These are phyloP conservation scores for Antheraea yamamai DNA, from an alignment of 2,888 invertebrate species.

Conservation along the genomic window DNA sequence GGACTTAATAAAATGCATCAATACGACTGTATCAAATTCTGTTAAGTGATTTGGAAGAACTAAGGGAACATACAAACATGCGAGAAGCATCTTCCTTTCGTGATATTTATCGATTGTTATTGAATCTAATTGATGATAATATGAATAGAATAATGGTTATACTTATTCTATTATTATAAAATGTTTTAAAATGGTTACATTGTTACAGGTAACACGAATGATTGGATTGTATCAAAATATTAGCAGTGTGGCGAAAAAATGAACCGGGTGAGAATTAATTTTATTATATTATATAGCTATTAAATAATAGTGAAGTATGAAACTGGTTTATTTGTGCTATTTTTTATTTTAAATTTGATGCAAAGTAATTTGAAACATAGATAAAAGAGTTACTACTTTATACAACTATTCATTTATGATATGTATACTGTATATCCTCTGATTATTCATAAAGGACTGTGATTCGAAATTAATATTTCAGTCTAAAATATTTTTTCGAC, in stretches of 20 bases:
- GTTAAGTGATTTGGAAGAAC: too few species aligned
- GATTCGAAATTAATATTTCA: not conserved
- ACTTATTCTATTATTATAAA: conserved; percentile 23
- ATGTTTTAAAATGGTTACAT: conserved; percentile 27
- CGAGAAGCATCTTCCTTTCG: too few species aligned
- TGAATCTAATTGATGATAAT: too few species aligned
- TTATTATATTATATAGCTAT: not conserved
- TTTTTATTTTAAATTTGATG: not conserved
- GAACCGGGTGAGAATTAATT: conserved; percentile 60
- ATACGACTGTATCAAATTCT: too few species aligned
- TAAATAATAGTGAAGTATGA: not conserved
- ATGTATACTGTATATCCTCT: too few species aligned
- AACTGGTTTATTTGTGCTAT: not conserved
- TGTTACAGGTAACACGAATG: conserved; percentile 67
- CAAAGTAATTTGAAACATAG: not conserved
- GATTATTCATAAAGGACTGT: too few species aligned
- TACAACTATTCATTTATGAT: not conserved
- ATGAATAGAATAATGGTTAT: conserved; percentile 24
- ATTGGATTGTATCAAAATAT: conserved; percentile 40
- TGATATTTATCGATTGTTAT: too few species aligned
- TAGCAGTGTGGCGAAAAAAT: conserved; percentile 50
- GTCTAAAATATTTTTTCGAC: too few species aligned
- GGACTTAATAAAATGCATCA: too few species aligned
- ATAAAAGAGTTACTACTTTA: not conserved
- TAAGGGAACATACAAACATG: too few species aligned